Base-by-base conservation (phyloP, 2,888 invertebrate species). In the Phragmatobia fuliginosa region DNA sequence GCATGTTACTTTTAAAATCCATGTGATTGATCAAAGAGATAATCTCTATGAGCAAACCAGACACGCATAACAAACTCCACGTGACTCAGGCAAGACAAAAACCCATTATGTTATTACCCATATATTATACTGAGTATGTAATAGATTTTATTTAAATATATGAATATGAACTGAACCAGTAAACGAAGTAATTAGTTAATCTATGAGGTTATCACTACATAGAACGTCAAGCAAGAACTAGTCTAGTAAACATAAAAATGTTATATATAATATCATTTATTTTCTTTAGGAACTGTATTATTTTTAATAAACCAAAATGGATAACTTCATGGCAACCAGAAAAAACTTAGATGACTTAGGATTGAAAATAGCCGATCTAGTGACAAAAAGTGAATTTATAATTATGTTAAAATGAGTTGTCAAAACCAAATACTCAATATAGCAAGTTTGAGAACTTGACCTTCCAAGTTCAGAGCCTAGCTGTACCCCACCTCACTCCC, bases 381-480 rank as follows among this genome's bases (percentile, higher is more conserved):
- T 72, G 64, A 73, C 41, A 72, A 68, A 62, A 60, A 32, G 38
- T 32, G 71, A 71, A 56, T 74, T 72, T 21, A 74, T 73, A 71
- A 75, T 72, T 61, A 59, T 59, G 52, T 85, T 83, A 71, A 83
- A 85, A 85, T 84, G 84, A 85, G 78, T 80, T 79, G 79, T 83
- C 83, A 80, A 81, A 79, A 83, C 81, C 83, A 87, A 83, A 82
- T 85, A 82, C 81, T 85, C 85, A 89, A 90, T 91, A 89, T 87
- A 82, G 84, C 82, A 85, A 87, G 90, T 87, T 83, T 85, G 73
- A 82, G 86, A 90, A 88, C 90, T 91, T 93, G 92, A 93, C 94
- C 94, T 94, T 93, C 88, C 90, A 92, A 92, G 90, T 92, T 91
- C 88, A 88, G 86, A 87, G 88, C 78, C 87, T 83, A 85, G 82